These are phyloP conservation scores for Chydorus sphaericus DNA, from an alignment of 2,888 invertebrate genomes.

Conservation along the genomic window DNA sequence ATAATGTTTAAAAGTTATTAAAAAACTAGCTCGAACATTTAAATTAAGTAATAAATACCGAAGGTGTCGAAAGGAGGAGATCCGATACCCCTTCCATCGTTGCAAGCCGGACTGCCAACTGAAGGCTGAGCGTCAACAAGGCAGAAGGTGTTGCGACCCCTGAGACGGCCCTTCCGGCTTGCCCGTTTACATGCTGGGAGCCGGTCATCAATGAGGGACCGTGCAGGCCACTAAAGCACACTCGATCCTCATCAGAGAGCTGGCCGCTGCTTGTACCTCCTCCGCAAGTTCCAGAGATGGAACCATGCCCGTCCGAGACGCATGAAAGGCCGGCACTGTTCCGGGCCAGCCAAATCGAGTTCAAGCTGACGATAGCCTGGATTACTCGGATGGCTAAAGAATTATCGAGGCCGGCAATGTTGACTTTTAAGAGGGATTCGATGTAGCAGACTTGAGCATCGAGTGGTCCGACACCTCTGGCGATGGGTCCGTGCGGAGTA, in stretches of 20 bases:
- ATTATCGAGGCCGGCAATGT: constrained; percentile 48
- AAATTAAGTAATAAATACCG: too few species aligned
- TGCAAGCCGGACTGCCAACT: neutral
- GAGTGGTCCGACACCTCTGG: constrained; percentile 38
- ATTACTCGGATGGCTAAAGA: neutral
- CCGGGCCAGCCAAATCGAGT: neutral
- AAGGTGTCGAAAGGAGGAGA: neutral
- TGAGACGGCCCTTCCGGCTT: neutral
- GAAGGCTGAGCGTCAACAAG: neutral
- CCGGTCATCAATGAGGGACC: neutral
- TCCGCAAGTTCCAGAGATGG: too few species aligned
- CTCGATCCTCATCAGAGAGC: neutral
- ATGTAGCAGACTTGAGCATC: constrained; percentile 59
- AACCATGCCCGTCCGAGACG: neutral
- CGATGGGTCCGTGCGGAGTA: constrained; percentile 26
- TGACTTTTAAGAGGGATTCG: constrained; percentile 45
- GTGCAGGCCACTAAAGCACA: neutral
- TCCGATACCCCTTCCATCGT: neutral
- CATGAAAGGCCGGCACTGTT: neutral
- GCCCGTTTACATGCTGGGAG: too few species aligned
- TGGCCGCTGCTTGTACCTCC: constrained; percentile 4
- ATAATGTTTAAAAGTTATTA: too few species aligned
- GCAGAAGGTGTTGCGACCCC: neutral
- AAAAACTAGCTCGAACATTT: too few species aligned
- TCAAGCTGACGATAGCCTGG: constrained; percentile 4